Evolutionary conservation across 2,797 vertebrate species (phyloP), one percentile per base, ranked within the genome.

Genomic region (Sphenodon punctatus): DNA sequence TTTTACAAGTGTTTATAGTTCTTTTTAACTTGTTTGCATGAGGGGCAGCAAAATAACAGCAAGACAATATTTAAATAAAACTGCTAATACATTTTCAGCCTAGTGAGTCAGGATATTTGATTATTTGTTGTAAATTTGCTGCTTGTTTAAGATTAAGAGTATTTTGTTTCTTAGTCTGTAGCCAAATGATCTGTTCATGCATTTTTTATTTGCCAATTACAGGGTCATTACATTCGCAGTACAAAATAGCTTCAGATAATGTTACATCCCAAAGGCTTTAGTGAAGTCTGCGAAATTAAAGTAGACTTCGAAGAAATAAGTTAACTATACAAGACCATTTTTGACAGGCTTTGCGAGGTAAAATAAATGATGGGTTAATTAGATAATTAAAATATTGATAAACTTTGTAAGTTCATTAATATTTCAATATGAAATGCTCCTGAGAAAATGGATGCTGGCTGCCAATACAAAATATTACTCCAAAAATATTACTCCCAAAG

Each of bases 161-260:
- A 25, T 55, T 32, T 32, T n/a, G n/a, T 70, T 48, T 46, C 55
- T 25, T 65, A 53, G 20, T 46, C 51, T 56, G 25, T n/a, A 85
- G 93, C 89, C 63, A 86, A 76, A 43, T 90, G 89, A 95, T 91
- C 83, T 13, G 71, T 69, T 71, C 80, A 88, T 97, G 67, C 93
- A 95, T 96, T 91, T 94, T 96, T 90, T 82, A 96, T 93, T 75
- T 70, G 48, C 80, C 95, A 94, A 95, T 97, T 96, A 96, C 93
- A 95, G 92, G 56, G 91, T 96, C 95, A 95, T 96, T 96, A 96
- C 94, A 95, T 81, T 89, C 85, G 77, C 70, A 58, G 41, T 90
- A 94, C 94, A 95, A 93, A 93, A 85, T 85, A 85, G 48, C 60
- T 56, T 68, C 42, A 89, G 91, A 65, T 95, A 78, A 6, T 76